Evolutionary conservation across 2,113 vertebrate species (phyloP), one percentile per base, ranked within the genome.

Genomic region (Xiphophorus hellerii): DNA sequence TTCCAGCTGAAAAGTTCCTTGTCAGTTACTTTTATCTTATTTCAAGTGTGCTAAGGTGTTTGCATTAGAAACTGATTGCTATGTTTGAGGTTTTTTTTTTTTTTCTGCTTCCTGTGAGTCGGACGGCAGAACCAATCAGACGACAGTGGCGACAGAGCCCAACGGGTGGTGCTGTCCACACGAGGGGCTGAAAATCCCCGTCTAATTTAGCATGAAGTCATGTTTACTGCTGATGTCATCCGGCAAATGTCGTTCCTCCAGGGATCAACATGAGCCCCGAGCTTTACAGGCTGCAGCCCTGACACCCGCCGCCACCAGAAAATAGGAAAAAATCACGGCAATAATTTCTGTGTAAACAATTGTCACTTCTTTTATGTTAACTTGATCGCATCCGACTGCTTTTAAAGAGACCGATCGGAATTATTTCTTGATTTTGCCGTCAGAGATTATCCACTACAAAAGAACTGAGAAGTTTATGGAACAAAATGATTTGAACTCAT

Each of bases 161-260:
- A 81, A 74, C 77, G 65, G 84, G 73, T 37, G 61, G 68, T 68
- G 35, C 51, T 82, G 71, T 75, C 66, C 30, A 66, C 58, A 69
- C 0, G 9, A 81, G 71, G 80, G 71, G 62, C 66, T 27, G 37
- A 58, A 91, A 88, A 81, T 77, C 83, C 88, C 82, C 78, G 48
- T 71, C 66, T 60, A 5, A 71, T 78, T 27, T 13, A 12, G 42
- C 51, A 75, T 74, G 75, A 81, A 76, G 80, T 87, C 84, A 51
- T 58, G 51, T n/a, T 58, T 58, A 58, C 51, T 58, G 51, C 22
- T 58, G 51, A 58, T 58, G 51, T 58, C 51, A 58, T n/a, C 25
- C 22, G 3, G 10, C 17, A 58, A 58, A 58, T 11, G 51, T 58
- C 51, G 51, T 17, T 6, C 22, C 51, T 58, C 51, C 51, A n/a